Base-by-base conservation (phyloP, 2,888 invertebrate genomes). In the Catocala nupta region DNA sequence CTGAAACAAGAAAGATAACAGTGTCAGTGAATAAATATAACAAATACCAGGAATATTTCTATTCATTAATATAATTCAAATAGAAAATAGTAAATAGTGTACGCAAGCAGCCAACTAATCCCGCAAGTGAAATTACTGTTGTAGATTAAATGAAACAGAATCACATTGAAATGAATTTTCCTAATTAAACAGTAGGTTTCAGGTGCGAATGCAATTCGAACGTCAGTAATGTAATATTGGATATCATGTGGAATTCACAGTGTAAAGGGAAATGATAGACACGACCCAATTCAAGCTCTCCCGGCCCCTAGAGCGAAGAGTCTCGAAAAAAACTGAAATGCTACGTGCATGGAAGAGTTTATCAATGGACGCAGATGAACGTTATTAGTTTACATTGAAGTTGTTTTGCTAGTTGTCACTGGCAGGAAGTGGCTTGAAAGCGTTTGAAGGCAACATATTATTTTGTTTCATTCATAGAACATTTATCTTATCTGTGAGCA, bases 231-330 rank as follows among this genome's bases (percentile, higher is more conserved):
- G 80, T 81, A 83, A 87, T 85, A 83, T 83, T 75, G 75, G 75
- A 72, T 79, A 81, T 82, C 79, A 77, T 77, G 74, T 78, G 72
- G 71, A 71, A 68, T 65, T 75, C 74, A 59, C 63, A 51, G 56
- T 75, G 66, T 68, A 73, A 73, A 73, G 73, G 77, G 71, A 78
- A 77, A 80, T 85, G 81, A 89, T 84, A 70, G 87, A 82, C 86
- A 77, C 87, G 88, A 89, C 89, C 87, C 75, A 88, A 87, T 89
- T 89, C 75, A 61, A 69, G 59, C 68, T 7, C 36, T 7, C 6
- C 36, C 36, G 36, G 36, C 36, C 6, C 9, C 36, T 39, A 39
- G 11, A 45, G 13, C 11, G 45, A 58, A 45, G 53, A 44, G 57
- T 59, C 25, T 47, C 16, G 47, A 58, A 73, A 25, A 25, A 71